Evolutionary conservation across 2,888 invertebrate species (phyloP), one percentile per base, ranked within the genome.

Genomic region (Dicyrtoma fusca): DNA sequence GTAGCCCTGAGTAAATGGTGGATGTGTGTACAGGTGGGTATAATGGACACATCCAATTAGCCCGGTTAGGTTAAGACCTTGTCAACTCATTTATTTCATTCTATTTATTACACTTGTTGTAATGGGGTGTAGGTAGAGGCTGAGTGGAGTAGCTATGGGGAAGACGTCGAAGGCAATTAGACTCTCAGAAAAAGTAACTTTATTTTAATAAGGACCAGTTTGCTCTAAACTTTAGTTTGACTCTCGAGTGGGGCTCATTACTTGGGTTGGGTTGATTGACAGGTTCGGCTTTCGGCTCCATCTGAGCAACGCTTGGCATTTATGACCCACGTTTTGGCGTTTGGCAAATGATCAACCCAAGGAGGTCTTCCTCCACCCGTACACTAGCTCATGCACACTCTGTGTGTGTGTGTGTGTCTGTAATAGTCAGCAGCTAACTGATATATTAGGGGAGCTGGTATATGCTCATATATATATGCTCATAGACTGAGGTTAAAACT

Each of bases 11-110:
- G 53, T 66, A 66, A 66, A 57, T 62, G 63, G 51, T 59, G 45
- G 69, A 59, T 69, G 69, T 57, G 47, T 69, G 57, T 57, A 69
- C 59, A 47, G 69, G 61, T 69, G 69, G 69, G 59, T 59, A 75
- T 75, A 77, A 77, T 76, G 77, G 77, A 78, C 77, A 77, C 72
- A 75, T 76, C 78, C 78, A 78, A 78, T 78, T 78, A 78, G 78
- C 73, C 73, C 69, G 75, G 73, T 74, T 71, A 77, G 77, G 73
- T 72, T 76, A 75, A 78, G 77, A 78, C 77, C 78, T 77, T 78
- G 78, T 78, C 78, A 78, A 75, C 78, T 78, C 74, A 75, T 76
- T 77, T 77, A 77, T 73, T 75, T 68, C 26, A 68, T 69, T 69
- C 61, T 73, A 73, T 73, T 69, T 69, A 73, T 69, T 73, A 63